phyloP scores from a whole-genome alignment of 1,140 invertebrate genomes.

The Anthonomus grandis region DNA sequence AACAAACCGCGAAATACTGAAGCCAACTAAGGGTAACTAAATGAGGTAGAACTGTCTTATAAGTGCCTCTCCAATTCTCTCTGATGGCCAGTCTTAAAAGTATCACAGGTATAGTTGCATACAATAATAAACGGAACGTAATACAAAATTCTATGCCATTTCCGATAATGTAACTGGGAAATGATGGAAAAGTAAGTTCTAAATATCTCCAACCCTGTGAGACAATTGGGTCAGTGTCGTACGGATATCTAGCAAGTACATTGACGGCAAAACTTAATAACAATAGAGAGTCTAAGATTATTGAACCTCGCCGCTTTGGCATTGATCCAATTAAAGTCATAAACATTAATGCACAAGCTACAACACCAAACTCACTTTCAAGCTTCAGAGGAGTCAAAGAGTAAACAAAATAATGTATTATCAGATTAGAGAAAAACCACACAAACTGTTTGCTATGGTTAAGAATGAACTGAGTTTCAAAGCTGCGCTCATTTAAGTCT shows the following conservation, averaged over 20 bases:
- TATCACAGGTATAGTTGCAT: conserved; percentile 70
- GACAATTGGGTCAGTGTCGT: conserved; percentile 76
- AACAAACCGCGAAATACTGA: conserved; percentile 75
- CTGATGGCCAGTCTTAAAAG: conserved; percentile 68
- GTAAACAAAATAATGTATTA: conserved; percentile 72
- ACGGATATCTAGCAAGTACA: conserved; percentile 79
- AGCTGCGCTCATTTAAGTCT: conserved; percentile 68
- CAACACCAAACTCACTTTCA: conserved; percentile 77
- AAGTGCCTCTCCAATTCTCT: conserved; percentile 73
- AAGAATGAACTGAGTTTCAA: conserved; percentile 75
- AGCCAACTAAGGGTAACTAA: conserved; percentile 84
- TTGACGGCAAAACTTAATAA: conserved; percentile 76
- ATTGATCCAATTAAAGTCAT: conserved; percentile 71
- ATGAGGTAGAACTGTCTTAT: conserved; percentile 75
- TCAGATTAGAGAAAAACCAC: conserved; percentile 71
- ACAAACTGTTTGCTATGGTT: conserved; percentile 78
- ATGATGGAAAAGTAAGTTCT: conserved; percentile 74
- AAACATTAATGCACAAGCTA: conserved; percentile 69
- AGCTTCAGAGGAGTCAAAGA: conserved; percentile 72
- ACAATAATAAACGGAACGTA: conserved; percentile 71
- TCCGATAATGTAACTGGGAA: conserved; percentile 73
- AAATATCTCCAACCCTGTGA: conserved; percentile 75
- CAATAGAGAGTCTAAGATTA: conserved; percentile 66
- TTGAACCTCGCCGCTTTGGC: conserved; percentile 51
- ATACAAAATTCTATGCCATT: conserved; percentile 84